Evolutionary conservation across 2,797 vertebrate species (phyloP), one percentile per base, ranked within the genome.

Genomic region (Hylomyscus alleni): DNA sequence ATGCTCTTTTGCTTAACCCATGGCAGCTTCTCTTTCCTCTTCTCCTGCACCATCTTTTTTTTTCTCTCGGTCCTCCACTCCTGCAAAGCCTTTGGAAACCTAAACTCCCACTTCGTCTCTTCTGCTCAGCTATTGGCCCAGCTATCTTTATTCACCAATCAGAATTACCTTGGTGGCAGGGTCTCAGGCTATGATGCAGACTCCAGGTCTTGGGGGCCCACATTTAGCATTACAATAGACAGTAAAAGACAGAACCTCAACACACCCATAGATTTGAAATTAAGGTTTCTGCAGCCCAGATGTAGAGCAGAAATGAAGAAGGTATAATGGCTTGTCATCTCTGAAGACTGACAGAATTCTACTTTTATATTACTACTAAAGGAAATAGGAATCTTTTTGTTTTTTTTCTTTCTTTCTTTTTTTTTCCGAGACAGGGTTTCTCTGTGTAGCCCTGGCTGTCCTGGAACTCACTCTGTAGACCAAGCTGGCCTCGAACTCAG

Each of bases 331-430:
- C 73, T 83, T 87, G n/a, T 26, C 52, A 44, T 67, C 65, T 56
- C 92, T 40, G 56, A 56, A 47, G 34, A 67, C 3, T 80, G n/a
- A n/a, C 22, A 62, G 56, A 76, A n/a, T 54, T 83, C 65, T 73
- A 22, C 85, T 73, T 93, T 95, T 65, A 50, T 10, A n/a, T 17
- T 88, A 22, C 20, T 89, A 37, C 37, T 86, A 89, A 52, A 50
- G 31, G 34, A 58, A 83, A 13, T 60, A 67, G 11, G 6, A 73
- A 56, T 72, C 9, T 22, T 15, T 94, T 91, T 86, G 34, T 89
- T 84, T 19, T 31, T 31, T 69, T n/a, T n/a, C 87, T 84, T 19
- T 31, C 65, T 69, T n/a, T n/a, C n/a, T n/a, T n/a, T n/a, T n/a
- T n/a, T n/a, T n/a, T n/a, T n/a, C n/a, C n/a, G n/a, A n/a, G n/a